phyloP scores from a whole-genome alignment of 2,888 invertebrate species.

The Coenonympha arcania region DNA sequence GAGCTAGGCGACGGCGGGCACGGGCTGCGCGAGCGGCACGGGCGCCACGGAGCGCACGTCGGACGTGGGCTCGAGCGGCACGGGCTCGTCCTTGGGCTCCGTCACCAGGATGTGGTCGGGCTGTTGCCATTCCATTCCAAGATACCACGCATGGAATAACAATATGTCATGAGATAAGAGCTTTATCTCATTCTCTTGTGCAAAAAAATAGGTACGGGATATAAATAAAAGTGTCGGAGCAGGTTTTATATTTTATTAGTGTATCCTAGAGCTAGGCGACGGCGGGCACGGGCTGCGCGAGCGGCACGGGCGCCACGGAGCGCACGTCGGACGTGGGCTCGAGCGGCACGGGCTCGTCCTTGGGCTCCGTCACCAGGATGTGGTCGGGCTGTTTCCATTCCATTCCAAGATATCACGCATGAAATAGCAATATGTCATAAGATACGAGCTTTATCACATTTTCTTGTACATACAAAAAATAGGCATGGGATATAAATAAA shows the following conservation, averaged over 20 bases:
- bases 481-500: constrained; percentile 9
- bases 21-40: constrained; percentile 63
- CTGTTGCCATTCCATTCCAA: too few relatives aligned
- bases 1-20: constrained; percentile 53
- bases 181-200: too few relatives aligned
- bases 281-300: constrained; percentile 54
- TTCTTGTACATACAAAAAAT: too few relatives aligned
- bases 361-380: constrained; percentile 96
- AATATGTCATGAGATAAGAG: too few relatives aligned
- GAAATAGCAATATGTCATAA: too few relatives aligned
- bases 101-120: constrained; percentile 98
- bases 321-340: constrained; percentile 85
- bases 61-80: constrained; percentile 80
- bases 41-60: constrained; percentile 83
- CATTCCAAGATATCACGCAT: too few relatives aligned
- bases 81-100: constrained; percentile 96
- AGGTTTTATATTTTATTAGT: constrained; percentile 30
- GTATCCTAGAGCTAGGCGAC: constrained; percentile 57
- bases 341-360: constrained; percentile 87
- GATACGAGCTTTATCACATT: too few relatives aligned
- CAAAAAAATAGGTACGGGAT: too few relatives aligned
- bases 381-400: constrained; percentile 99
- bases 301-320: constrained; percentile 76
- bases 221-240: constrained; percentile 2
- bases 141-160: too few relatives aligned